Conservation (phyloP, 64 coral and sea anemone species). For the Pocillopora verrucosa region DNA sequence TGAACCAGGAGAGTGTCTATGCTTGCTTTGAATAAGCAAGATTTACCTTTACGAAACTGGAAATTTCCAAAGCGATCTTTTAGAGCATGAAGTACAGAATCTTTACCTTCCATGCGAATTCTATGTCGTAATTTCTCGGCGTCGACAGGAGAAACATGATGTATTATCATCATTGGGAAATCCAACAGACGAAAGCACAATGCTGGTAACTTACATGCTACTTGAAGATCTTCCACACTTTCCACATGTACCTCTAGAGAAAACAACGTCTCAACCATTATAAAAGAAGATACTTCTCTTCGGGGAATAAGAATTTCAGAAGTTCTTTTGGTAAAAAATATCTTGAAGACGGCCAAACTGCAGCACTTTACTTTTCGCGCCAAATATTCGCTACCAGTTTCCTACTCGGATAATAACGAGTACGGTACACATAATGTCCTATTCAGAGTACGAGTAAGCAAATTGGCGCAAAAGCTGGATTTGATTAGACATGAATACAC, state of each 20-base stretch:
- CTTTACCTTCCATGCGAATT: constrained; percentile 40
- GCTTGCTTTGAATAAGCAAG: constrained; percentile 85
- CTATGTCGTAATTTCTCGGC: constrained; percentile 62
- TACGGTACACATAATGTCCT: background rate
- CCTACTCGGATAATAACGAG: background rate
- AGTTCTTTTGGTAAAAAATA: background rate
- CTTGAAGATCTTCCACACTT: constrained; percentile 55
- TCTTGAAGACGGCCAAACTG: background rate
- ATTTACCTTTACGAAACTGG: constrained; percentile 80
- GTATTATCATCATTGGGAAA: constrained; percentile 89
- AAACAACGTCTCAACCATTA: constrained; percentile 80
- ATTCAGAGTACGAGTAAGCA: background rate
- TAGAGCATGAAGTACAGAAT: constrained; percentile 37
- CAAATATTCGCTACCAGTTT: constrained; percentile 19
- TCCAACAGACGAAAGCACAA: constrained; percentile 89
- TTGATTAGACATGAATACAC: no score
- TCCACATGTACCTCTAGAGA: constrained; percentile 92
- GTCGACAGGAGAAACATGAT: constrained; percentile 51
- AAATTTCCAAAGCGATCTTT: constrained; percentile 77
- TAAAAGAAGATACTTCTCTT: background rate
- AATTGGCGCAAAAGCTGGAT: no score
- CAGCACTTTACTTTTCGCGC: background rate
- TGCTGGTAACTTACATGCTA: constrained; percentile 72
- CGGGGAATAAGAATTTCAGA: background rate
- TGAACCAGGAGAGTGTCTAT: constrained; percentile 48